These are phyloP conservation scores for Fopius arisanus DNA, from an alignment of 1,140 invertebrate genomes.

Conservation along the genomic window DNA sequence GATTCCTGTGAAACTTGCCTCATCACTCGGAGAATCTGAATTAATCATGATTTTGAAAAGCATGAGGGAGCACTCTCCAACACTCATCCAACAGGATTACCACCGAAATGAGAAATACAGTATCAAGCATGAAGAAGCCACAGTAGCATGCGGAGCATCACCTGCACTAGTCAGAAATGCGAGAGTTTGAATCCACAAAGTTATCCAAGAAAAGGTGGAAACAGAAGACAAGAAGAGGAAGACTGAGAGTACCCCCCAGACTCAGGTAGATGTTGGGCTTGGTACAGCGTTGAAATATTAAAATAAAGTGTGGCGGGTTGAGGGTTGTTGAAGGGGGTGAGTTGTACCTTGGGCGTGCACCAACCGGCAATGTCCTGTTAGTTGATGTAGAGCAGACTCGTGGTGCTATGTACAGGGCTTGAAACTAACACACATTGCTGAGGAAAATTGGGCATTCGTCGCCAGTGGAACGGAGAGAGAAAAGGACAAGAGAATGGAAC, in stretches of 20 bases:
- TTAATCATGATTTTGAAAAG: no score
- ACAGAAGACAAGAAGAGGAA: background rate
- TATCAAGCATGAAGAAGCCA: background rate
- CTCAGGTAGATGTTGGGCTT: background rate
- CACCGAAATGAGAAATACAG: background rate
- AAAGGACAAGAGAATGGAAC: background rate
- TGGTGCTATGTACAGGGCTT: slow-evolving; percentile 4
- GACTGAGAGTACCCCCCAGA: background rate
- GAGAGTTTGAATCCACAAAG: background rate
- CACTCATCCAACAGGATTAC: no score
- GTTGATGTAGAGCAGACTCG: slow-evolving; percentile 28
- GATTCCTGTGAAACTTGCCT: no score
- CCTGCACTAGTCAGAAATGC: background rate
- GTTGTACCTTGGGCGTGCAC: background rate
- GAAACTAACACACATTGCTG: slow-evolving; percentile 10
- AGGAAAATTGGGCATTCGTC: slow-evolving; percentile 4
- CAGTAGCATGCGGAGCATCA: background rate
- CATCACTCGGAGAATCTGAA: no score
- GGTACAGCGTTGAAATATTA: slow-evolving; percentile 27
- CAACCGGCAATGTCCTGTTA: slow-evolving; percentile 11
- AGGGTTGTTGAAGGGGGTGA: slow-evolving; percentile 24
- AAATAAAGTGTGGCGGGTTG: slow-evolving; percentile 29
- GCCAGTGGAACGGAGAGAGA: slow-evolving; percentile 4
- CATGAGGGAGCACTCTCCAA: no score
- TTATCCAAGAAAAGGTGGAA: background rate